Percentiles rank a stretch among this genome's conserved stretches.
Conservation (phyloP, 2,113 vertebrate species). For the Diphyllodes magnificus region DNA sequence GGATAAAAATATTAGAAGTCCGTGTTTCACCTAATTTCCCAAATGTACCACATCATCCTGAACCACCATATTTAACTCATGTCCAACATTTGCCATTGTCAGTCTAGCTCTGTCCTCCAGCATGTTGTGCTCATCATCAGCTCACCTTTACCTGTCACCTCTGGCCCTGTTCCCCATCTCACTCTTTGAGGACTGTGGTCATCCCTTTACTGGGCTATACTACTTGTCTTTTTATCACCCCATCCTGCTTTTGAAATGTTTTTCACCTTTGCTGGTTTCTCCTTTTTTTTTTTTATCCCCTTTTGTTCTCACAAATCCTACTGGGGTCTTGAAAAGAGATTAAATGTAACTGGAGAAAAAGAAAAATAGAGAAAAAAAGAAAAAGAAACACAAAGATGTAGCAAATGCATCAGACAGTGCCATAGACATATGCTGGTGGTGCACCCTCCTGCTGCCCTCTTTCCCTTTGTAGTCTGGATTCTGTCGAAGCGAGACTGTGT, state of each 20-base stretch:
- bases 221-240: neutral
- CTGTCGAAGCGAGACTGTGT: neutral
- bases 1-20: neutral
- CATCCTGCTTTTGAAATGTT: neutral
- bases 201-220: neutral
- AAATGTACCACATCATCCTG: neutral
- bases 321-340: neutral
- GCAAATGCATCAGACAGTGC: neutral
- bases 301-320: neutral
- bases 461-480: slow-evolving; percentile 14
- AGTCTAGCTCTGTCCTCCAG: neutral
- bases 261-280: neutral
- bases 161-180: neutral
- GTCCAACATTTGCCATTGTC: neutral
- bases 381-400: neutral
- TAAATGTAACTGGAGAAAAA: neutral
- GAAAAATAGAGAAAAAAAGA: neutral
- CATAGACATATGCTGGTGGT: neutral
- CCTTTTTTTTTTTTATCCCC: neutral
- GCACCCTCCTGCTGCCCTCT: neutral
- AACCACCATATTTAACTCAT: neutral
- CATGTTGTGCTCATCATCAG: neutral
- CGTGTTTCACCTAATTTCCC: neutral
- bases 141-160: neutral
- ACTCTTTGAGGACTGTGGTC: neutral